Evolutionary conservation across 2,888 invertebrate genomes (phyloP), one percentile per base, ranked within the genome.

Genomic region (Callyntrura guangdongensis): DNA sequence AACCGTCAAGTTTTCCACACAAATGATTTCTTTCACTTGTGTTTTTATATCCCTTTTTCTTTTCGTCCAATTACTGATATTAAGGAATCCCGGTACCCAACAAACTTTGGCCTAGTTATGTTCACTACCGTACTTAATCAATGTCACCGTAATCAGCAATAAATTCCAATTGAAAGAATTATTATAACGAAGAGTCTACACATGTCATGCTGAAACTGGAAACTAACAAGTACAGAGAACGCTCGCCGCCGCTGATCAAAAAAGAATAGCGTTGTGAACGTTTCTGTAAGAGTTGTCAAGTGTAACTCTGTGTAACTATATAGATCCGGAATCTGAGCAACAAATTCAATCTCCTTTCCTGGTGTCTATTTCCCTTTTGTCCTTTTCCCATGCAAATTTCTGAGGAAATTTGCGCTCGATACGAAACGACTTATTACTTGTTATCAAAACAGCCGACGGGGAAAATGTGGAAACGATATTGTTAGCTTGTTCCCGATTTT

Each of bases 1-100:
- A 84, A 84, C 84, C 84, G 69, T 84, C 2, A 25, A 45, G 12
- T 84, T 69, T 84, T 84, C 84, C 84, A 53, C 84, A 84, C 82
- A 82, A 82, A 84, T 53, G 84, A 69, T 25, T 84, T 84, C 69
- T 84, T 84, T 67, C 53, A 53, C 69, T 69, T 53, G 8, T 20
- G 17, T 79, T 9, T 56, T n/a, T 36, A 36, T 36, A 36, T 36
- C 36, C 36, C 3, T 36, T 56, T 9, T 9, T 77, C 79, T 27
- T 6, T n/a, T n/a, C 25, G 53, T 36, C 36, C 36, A 36, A 36
- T 36, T 36, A 82, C 64, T 45, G 82, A 61, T 56, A 79, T 79
- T 56, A 36, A 56, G 27, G 49, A 45, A 17, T 36, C 36, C 27
- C 8, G 45, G 27, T 56, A 59, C 27, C 56, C 59, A 82, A 36